Conservation (phyloP, 2,113 vertebrate genomes). For the Phoxinus phoxinus region DNA sequence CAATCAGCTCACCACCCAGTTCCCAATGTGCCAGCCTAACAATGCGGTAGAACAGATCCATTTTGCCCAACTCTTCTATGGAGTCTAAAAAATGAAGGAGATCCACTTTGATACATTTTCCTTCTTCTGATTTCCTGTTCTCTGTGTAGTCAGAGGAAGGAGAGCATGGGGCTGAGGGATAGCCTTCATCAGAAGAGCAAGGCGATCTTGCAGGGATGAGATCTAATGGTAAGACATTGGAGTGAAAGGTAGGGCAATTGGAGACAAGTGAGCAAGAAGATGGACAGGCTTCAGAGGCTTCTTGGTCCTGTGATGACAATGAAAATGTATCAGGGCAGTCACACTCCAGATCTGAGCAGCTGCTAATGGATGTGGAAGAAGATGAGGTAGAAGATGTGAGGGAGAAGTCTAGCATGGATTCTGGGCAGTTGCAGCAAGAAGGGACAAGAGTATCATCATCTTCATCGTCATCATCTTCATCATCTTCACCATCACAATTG, state of each 20-base stretch:
- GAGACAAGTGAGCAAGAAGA: conserved; percentile 66
- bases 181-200: conserved; percentile 80
- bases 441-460: conserved; percentile 85
- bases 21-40: conserved; percentile 78
- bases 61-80: conserved; percentile 78
- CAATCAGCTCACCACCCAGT: conserved; percentile 73
- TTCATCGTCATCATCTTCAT: conserved; percentile 70
- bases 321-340: conserved; percentile 84
- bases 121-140: conserved; percentile 61
- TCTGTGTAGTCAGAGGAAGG: conserved; percentile 75
- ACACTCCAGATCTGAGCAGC: conserved; percentile 91
- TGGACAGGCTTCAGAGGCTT: conserved; percentile 60
- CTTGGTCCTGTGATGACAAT: conserved; percentile 72
- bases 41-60: conserved; percentile 79
- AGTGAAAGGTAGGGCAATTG: conserved; percentile 60
- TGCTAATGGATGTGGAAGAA: conserved; percentile 92
- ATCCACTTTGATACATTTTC: conserved; percentile 67
- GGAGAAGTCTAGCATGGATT: conserved; percentile 78
- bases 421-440: conserved; percentile 77
- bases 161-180: conserved; percentile 75
- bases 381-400: conserved; percentile 79
- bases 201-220: conserved; percentile 46
- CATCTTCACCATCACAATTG: conserved; percentile 63
- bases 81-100: conserved; percentile 80
- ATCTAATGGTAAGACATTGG: conserved; percentile 59